Percentiles rank a stretch among this genome's conserved stretches.
phyloP scores from a whole-genome alignment of 2,797 vertebrate species.

The Monodelphis domestica region DNA sequence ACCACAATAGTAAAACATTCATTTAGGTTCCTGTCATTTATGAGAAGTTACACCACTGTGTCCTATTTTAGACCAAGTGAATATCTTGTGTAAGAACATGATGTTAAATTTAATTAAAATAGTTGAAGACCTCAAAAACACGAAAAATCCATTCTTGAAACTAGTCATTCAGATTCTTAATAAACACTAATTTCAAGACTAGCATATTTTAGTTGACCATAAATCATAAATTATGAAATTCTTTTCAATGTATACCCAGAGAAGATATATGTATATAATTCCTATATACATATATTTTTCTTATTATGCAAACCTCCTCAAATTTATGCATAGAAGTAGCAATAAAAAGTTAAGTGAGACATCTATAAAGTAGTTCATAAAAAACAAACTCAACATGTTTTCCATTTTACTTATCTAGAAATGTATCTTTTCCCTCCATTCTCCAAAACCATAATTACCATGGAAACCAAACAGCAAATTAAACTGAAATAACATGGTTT shows the following conservation, averaged over 20 bases:
- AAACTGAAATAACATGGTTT: conserved; percentile 82
- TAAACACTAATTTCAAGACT: conserved; percentile 32
- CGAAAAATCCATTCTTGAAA: conserved; percentile 52
- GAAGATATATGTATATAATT: conserved; percentile 36
- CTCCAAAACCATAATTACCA: conserved; percentile 84
- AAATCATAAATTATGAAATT: conserved; percentile 29
- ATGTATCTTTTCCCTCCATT: conserved; percentile 71
- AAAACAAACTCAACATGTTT: conserved; percentile 66
- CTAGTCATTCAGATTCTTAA: conserved; percentile 47
- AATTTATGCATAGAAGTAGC: conserved; percentile 66
- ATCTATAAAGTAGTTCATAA: conserved; percentile 72
- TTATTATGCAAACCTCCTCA: conserved; percentile 64
- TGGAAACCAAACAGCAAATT: conserved; percentile 86
- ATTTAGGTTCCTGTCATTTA: neutral
- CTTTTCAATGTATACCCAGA: conserved; percentile 44
- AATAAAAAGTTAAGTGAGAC: conserved; percentile 58
- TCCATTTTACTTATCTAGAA: conserved; percentile 72
- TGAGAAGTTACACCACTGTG: neutral
- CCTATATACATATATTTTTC: conserved; percentile 12
- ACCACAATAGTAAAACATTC: conserved; percentile 60
- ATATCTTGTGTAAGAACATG: conserved; percentile 47
- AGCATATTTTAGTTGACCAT: conserved; percentile 52
- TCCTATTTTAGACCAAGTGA: conserved; percentile 55
- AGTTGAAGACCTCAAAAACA: conserved; percentile 51
- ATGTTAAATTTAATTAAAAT: conserved; percentile 64